These are phyloP conservation scores for Orthosia gracilis DNA, from an alignment of 2,888 invertebrate species.

Conservation along the genomic window DNA sequence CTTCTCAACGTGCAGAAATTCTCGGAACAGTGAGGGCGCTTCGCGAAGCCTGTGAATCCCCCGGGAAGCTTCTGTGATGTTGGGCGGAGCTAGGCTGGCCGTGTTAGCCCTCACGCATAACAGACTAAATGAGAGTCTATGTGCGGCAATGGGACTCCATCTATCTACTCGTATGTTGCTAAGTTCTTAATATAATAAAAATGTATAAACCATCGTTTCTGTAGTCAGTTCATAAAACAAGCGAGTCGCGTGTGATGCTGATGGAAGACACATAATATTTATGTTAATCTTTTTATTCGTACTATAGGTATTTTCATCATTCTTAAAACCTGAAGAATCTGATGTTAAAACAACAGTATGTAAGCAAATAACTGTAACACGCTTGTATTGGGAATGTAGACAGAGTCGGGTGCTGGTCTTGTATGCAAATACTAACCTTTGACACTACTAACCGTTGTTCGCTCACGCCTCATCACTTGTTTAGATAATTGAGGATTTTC, in stretches of 20 bases:
- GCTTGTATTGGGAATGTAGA: constrained; percentile 59
- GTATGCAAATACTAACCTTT: constrained; percentile 44
- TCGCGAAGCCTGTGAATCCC: too few species aligned
- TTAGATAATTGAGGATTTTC: not conserved
- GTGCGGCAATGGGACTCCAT: too few species aligned
- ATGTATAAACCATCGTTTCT: not conserved
- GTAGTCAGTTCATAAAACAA: not conserved
- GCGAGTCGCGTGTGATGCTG: not conserved
- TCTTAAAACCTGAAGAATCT: constrained; percentile 1
- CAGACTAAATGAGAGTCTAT: too few species aligned
- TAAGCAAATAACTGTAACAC: constrained; percentile 25
- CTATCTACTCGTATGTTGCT: too few species aligned
- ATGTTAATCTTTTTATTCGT: not conserved
- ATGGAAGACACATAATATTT: not conserved
- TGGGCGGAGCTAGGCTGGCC: too few species aligned
- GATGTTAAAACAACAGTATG: constrained; percentile 1
- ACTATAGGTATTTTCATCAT: not conserved
- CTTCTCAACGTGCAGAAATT: too few species aligned
- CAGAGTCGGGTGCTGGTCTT: constrained; percentile 33
- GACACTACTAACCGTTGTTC: constrained; percentile 32
- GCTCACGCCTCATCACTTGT: constrained; percentile 16
- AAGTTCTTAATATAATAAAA: too few species aligned
- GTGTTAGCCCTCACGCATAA: too few species aligned
- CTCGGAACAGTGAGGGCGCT: too few species aligned
- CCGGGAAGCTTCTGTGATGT: too few species aligned